Base-by-base conservation (phyloP, 2,113 vertebrate genomes). In the Nothobranchius furzeri region DNA sequence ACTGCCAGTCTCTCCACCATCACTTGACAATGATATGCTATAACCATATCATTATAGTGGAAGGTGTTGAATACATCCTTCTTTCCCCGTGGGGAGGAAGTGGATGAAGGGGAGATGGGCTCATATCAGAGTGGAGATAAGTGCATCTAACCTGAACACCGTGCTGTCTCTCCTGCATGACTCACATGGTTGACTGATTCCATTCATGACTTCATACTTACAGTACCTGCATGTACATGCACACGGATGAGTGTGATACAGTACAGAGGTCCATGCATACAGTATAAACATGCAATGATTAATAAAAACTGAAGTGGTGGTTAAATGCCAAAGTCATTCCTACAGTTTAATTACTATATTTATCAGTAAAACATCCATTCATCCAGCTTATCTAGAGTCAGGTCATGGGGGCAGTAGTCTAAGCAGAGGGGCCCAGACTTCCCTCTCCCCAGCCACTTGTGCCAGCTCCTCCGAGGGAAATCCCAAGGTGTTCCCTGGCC, bases 51-150 rank as follows among this genome's bases (percentile, higher is more conserved):
- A 90, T 91, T 89, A 86, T 77, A 65, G 77, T 69, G 20, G 64
- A 85, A 90, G 75, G 72, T 86, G 85, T 84, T 78, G 83, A 87
- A 88, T 64, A 48, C 74, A 88, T 87, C 66, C 79, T 73, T 85
- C 63, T 60, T 49, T 80, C 79, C 78, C 83, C 69, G 48, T 64
- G 77, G 80, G 75, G 68, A 51, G 77, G 60, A 52, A 42, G 46
- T 20, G 37, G 48, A 56, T 69, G 69, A 73, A 56, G 25, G 65
- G 48, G 56, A 55, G 62, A 43, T 47, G 58, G 55, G 71, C 85
- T 89, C 88, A 90, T 87, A 83, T 81, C 13, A 57, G 73, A 78
- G 68, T 52, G 62, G 62, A 80, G 69, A 62, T 58, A 76, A 37
- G 65, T 15, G 9, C 63, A 68, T 12, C 60, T 67, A 60, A 72